phyloP scores from a whole-genome alignment of 2,888 invertebrate species.

The Cataglyphis altisquamis region DNA sequence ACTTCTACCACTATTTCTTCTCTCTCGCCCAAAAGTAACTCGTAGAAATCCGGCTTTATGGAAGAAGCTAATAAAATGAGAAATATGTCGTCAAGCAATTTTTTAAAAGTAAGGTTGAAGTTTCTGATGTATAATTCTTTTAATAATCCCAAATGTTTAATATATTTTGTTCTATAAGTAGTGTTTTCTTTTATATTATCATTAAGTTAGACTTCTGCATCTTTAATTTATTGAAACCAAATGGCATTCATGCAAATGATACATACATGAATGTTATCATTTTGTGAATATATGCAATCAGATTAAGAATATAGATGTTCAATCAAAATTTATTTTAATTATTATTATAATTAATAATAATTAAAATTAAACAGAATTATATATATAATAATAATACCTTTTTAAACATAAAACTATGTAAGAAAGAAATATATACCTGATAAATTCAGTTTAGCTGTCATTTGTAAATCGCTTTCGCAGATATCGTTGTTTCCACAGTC shows the following conservation, averaged over 20 bases:
- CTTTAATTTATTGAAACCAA: neutral
- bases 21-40: constrained; percentile 90
- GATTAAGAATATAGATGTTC: neutral
- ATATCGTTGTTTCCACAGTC: constrained; percentile 96
- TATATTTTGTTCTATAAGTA: neutral
- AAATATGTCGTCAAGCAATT: neutral
- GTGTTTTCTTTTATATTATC: neutral
- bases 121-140: neutral
- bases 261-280: neutral
- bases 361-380: neutral
- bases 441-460: constrained; percentile 89
- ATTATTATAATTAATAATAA: neutral
- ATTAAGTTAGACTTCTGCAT: neutral
- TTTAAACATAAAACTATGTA: neutral
- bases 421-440: constrained; percentile 84
- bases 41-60: constrained; percentile 82
- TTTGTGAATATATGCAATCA: neutral
- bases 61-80: constrained; percentile 79
- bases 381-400: neutral
- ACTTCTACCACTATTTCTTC: constrained; percentile 93
- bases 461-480: constrained; percentile 93
- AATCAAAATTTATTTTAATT: neutral
- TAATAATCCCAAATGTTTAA: neutral
- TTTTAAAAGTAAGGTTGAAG: neutral
- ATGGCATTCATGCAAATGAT: neutral